A percentile compares a stretch with the other conserved stretches of the same genome.
These are phyloP conservation scores for Peribatodes rhomboidaria DNA, from an alignment of 2,888 invertebrate genomes.

Conservation along the genomic window DNA sequence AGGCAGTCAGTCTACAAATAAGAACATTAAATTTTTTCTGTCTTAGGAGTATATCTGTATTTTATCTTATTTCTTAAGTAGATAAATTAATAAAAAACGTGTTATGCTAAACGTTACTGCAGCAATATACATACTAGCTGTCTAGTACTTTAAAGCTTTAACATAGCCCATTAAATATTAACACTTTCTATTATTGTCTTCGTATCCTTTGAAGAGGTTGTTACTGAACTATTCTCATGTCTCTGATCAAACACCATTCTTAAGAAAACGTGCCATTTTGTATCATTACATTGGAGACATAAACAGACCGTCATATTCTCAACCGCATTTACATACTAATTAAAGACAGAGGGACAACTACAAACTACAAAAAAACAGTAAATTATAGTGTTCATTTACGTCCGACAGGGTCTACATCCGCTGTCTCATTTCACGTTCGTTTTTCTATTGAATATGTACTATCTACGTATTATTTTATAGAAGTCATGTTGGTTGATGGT, in stretches of 20 bases:
- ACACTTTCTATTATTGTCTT: background rate
- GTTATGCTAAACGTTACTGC: no score
- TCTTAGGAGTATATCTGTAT: no score
- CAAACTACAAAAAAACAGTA: background rate
- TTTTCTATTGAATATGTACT: no score
- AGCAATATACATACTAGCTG: background rate
- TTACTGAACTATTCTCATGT: constrained; percentile 17
- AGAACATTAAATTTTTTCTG: no score
- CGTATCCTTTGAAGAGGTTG: constrained; percentile 4
- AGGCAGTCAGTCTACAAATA: no score
- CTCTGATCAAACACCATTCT: constrained; percentile 35
- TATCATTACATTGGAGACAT: constrained; percentile 45
- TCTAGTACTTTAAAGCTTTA: background rate
- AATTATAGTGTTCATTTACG: no score
- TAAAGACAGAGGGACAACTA: background rate
- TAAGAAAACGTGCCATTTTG: constrained; percentile 51
- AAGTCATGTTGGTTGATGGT: no score
- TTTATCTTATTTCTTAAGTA: no score
- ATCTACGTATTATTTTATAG: no score
- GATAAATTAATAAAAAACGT: no score
- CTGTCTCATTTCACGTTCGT: no score
- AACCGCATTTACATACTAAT: constrained; percentile 51
- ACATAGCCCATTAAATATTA: background rate
- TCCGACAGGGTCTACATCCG: no score
- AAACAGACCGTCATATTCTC: constrained; percentile 54